phyloP scores from a whole-genome alignment of 2,113 vertebrate genomes.

The Eidolon helvum region DNA sequence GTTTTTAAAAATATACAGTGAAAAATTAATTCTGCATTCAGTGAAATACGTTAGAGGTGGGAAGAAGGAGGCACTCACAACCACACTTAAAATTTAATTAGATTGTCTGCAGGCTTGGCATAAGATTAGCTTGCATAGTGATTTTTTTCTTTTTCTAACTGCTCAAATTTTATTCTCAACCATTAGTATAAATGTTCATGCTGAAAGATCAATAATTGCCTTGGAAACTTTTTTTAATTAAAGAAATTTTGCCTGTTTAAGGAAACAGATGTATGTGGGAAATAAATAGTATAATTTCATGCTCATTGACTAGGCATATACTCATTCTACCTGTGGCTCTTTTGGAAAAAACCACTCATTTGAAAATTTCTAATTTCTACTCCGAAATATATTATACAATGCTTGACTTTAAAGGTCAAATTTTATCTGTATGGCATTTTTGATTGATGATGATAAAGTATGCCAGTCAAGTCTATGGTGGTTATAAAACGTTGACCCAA shows the following conservation, averaged over 20 bases:
- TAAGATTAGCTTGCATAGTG: slow-evolving; percentile 41
- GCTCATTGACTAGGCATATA: neutral
- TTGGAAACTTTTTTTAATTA: slow-evolving; percentile 5
- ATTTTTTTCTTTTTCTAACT: slow-evolving; percentile 31
- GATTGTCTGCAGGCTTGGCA: neutral
- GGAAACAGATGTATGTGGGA: slow-evolving; percentile 30
- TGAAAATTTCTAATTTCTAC: neutral
- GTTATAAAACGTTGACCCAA: neutral
- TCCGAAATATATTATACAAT: neutral
- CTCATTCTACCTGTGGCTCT: neutral
- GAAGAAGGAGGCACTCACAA: slow-evolving; percentile 12
- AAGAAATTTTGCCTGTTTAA: slow-evolving; percentile 51
- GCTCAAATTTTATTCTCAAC: slow-evolving; percentile 47
- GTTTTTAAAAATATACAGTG: slow-evolving; percentile 50
- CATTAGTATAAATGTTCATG: slow-evolving; percentile 59
- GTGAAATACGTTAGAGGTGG: slow-evolving; percentile 45
- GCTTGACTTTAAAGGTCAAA: neutral
- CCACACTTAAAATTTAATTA: slow-evolving; percentile 43
- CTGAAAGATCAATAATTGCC: slow-evolving; percentile 46
- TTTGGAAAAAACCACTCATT: neutral
- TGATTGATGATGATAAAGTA: neutral
- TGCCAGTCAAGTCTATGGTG: neutral
- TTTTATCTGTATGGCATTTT: neutral
- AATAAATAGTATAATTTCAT: slow-evolving; percentile 24
- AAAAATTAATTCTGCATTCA: slow-evolving; percentile 28